Conservation (phyloP, 1,140 invertebrate genomes). For the Pachyrhynchus sulphureomaculatus region DNA sequence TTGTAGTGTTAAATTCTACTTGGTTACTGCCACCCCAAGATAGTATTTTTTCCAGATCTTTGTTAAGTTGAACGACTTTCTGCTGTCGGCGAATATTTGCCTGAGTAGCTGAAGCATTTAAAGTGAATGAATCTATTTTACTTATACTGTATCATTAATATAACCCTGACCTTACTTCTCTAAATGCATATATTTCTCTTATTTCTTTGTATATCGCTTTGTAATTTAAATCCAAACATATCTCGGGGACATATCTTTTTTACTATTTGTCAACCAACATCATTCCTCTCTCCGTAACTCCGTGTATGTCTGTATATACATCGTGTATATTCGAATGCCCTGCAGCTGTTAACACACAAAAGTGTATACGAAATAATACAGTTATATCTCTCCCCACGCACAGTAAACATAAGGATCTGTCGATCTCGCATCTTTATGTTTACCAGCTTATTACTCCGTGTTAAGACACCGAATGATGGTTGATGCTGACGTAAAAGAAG, state of each 20-base stretch:
- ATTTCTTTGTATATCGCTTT: too few species aligned
- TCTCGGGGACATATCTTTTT: background rate
- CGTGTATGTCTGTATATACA: background rate
- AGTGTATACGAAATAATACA: slow-evolving; percentile 30
- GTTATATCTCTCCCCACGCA: slow-evolving; percentile 27
- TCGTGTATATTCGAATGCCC: slow-evolving; percentile 17
- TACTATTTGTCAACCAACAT: background rate
- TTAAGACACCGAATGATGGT: slow-evolving; percentile 33
- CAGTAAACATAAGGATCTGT: slow-evolving; percentile 32
- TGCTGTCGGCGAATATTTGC: too few species aligned
- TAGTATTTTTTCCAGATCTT: too few species aligned
- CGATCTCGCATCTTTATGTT: slow-evolving; percentile 40
- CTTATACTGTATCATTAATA: too few species aligned
- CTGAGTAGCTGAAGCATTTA: too few species aligned
- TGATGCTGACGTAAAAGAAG: slow-evolving; percentile 31
- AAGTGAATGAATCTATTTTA: too few species aligned
- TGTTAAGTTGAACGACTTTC: too few species aligned
- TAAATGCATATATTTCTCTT: too few species aligned
- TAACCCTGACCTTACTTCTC: too few species aligned
- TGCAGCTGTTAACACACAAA: slow-evolving; percentile 26
- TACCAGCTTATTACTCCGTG: slow-evolving; percentile 37
- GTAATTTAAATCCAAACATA: too few species aligned
- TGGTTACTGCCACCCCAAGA: too few species aligned
- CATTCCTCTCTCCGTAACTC: background rate
- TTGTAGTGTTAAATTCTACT: too few species aligned